Conservation (phyloP, 2,888 invertebrate species). For the Ennomos fuscantarius region DNA sequence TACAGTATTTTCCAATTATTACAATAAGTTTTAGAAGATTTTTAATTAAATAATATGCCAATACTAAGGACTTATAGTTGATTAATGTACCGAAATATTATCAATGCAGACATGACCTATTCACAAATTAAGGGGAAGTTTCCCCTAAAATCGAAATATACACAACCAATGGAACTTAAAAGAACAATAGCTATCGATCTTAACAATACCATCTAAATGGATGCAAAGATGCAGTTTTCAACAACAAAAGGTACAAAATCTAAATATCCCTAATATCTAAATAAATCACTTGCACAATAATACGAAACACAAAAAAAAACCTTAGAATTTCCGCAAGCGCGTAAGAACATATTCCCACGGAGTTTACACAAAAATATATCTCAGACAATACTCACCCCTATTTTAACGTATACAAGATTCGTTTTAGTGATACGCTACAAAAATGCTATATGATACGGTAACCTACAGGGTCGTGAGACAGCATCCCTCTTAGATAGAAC, state of each 20-base stretch:
- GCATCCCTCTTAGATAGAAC: conserved; percentile 76
- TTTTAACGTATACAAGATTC: not conserved
- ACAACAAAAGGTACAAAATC: conserved; percentile 21
- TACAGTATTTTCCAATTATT: too few species aligned
- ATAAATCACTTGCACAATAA: conserved; percentile 39
- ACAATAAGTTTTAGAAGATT: too few species aligned
- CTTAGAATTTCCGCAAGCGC: conserved; percentile 72
- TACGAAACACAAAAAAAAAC: conserved; percentile 43
- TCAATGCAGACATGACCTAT: too few species aligned
- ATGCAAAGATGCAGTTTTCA: conserved; percentile 12
- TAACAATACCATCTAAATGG: conserved; percentile 1
- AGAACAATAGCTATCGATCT: not conserved
- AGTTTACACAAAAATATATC: conserved; percentile 33
- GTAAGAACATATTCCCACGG: conserved; percentile 78
- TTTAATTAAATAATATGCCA: too few species aligned
- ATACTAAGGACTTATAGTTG: too few species aligned
- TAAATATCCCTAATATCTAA: conserved; percentile 37
- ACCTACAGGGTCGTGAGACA: conserved; percentile 78
- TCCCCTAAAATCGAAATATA: conserved; percentile 5
- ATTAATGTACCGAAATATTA: too few species aligned
- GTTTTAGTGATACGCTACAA: conserved; percentile 29
- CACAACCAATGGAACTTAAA: not conserved
- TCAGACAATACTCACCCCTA: conserved; percentile 34
- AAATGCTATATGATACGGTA: conserved; percentile 62
- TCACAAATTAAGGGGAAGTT: not conserved